Evolutionary conservation across 2,888 invertebrate species (phyloP).

Genomic region (Hydrotaea cyrtoneurina): DNA sequence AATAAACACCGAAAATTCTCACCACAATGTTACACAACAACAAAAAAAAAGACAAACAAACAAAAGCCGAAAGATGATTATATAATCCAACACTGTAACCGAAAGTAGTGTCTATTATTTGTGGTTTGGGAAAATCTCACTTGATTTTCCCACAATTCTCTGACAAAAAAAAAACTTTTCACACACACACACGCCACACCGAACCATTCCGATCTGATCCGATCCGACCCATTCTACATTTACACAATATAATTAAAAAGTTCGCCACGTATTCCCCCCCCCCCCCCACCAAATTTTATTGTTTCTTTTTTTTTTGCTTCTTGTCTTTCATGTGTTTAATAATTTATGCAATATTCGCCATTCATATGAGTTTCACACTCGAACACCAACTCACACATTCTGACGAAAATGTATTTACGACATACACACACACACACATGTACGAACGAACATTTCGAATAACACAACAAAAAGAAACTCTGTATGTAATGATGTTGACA

Average conservation of each 20-base stretch:
- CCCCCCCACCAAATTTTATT: not conserved
- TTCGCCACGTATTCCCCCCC: constrained; percentile 45
- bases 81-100: constrained; percentile 1
- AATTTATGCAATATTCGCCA: constrained; percentile 34
- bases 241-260: constrained; percentile 62
- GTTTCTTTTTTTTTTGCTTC: constrained; percentile 8
- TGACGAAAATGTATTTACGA: not conserved
- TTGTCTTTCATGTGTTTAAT: constrained; percentile 4
- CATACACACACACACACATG: not conserved
- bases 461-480: too few species aligned
- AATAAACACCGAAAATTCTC: not conserved
- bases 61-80: not conserved
- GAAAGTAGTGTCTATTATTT: not conserved
- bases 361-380: constrained; percentile 2
- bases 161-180: constrained; percentile 7
- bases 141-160: constrained; percentile 60
- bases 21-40: not conserved
- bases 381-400: constrained; percentile 6
- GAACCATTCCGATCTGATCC: not conserved
- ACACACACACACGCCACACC: not conserved
- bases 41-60: not conserved
- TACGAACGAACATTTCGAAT: not conserved
- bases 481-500: not conserved
- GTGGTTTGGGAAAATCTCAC: constrained; percentile 50
- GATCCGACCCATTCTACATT: constrained; percentile 15